phyloP scores from a whole-genome alignment of 2,113 vertebrate genomes.

The Perca fluviatilis region DNA sequence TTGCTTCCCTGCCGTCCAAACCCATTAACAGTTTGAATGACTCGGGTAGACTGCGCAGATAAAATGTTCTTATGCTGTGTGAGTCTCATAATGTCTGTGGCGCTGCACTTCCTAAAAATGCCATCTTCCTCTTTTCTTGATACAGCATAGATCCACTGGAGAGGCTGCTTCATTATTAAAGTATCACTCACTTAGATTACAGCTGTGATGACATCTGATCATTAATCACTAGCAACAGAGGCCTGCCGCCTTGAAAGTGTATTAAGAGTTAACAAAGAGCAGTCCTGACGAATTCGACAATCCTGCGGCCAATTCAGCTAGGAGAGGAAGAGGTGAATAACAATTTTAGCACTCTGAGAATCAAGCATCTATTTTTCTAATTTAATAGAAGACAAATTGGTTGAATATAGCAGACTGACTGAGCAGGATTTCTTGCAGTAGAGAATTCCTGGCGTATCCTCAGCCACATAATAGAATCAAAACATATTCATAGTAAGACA shows the following conservation, averaged over 20 bases:
- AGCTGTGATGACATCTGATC: slow-evolving; percentile 73
- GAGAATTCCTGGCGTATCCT: neutral
- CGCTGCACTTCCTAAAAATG: slow-evolving; percentile 70
- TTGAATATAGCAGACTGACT: slow-evolving; percentile 24
- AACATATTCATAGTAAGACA: slow-evolving; percentile 37
- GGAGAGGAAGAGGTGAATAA: slow-evolving; percentile 60
- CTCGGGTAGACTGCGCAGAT: slow-evolving; percentile 44
- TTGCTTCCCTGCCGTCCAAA: slow-evolving; percentile 30
- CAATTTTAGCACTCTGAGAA: slow-evolving; percentile 53
- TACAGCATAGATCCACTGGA: slow-evolving; percentile 57
- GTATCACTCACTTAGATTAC: slow-evolving; percentile 81
- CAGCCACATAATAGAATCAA: slow-evolving; percentile 12
- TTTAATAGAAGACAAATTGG: slow-evolving; percentile 60
- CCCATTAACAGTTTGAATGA: slow-evolving; percentile 53
- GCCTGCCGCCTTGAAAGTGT: slow-evolving; percentile 57
- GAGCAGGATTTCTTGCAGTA: neutral
- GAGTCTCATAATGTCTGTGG: slow-evolving; percentile 68
- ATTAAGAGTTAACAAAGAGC: slow-evolving; percentile 75
- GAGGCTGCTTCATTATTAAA: slow-evolving; percentile 79
- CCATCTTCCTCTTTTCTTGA: slow-evolving; percentile 52
- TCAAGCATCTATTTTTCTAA: slow-evolving; percentile 53
- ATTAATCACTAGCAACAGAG: slow-evolving; percentile 76
- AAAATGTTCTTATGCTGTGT: slow-evolving; percentile 52
- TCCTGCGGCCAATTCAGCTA: slow-evolving; percentile 44
- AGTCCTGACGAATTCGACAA: slow-evolving; percentile 54